Conservation (phyloP, 2,113 vertebrate species). For the Terrapene triunguis region DNA sequence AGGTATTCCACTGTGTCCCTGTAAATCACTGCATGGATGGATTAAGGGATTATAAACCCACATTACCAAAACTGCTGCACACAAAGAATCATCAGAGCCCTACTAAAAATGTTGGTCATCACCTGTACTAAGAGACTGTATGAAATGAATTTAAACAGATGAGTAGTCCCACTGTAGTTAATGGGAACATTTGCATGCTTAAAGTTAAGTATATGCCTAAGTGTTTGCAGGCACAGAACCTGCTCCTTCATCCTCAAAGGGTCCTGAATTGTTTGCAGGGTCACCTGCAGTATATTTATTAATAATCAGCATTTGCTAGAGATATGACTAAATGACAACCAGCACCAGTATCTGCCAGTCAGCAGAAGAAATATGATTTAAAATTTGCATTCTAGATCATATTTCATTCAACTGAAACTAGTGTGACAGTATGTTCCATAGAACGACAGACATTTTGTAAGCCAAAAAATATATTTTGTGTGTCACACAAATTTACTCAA, state of each 20-base stretch:
- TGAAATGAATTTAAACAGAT: neutral
- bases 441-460: neutral
- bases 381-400: neutral
- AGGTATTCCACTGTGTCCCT: neutral
- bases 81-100: neutral
- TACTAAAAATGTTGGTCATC: conserved; percentile 21
- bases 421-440: neutral
- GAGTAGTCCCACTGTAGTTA: neutral
- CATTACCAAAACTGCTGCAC: neutral
- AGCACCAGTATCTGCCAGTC: neutral
- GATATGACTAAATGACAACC: neutral
- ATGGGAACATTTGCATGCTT: neutral
- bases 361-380: neutral
- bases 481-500: neutral
- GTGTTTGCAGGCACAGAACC: neutral
- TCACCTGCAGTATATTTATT: neutral
- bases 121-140: conserved; percentile 5
- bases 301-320: neutral
- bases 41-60: neutral
- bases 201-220: neutral
- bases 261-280: neutral
- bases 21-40: neutral
- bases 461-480: conserved; percentile 19
- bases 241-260: neutral
- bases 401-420: neutral